phyloP scores from a whole-genome alignment of 2,797 vertebrate species.

The Scleropages formosus region DNA sequence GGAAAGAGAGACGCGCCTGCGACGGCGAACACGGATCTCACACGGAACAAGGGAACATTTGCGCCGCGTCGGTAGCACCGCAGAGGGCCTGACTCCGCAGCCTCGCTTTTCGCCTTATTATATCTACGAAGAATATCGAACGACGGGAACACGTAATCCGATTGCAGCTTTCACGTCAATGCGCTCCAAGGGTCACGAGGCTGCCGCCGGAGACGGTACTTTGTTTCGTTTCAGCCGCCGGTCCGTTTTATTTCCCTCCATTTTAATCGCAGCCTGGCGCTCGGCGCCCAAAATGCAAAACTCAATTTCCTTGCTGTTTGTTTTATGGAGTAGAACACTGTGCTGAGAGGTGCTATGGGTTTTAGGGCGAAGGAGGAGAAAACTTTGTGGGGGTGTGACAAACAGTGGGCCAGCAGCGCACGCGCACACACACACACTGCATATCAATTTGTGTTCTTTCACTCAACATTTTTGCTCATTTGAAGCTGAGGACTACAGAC shows the following conservation, averaged over 20 bases:
- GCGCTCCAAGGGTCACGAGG: constrained; percentile 25
- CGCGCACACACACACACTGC: no score
- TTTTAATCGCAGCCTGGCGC: constrained; percentile 21
- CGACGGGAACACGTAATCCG: no score
- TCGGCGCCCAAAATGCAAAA: constrained; percentile 19
- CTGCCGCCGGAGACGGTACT: constrained; percentile 33
- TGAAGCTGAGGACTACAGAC: no score
- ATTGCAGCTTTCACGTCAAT: background rate
- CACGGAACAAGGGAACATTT: no score
- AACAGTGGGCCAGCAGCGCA: background rate
- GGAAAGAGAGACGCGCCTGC: no score
- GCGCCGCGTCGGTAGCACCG: background rate
- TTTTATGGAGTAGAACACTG: constrained; percentile 43
- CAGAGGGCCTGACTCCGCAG: background rate
- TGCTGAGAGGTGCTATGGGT: constrained; percentile 20
- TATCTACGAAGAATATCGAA: background rate
- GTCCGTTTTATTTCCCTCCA: constrained; percentile 39
- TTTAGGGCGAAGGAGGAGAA: constrained; percentile 50
- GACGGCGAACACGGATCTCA: no score
- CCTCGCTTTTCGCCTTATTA: background rate
- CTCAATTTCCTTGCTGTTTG: constrained; percentile 38
- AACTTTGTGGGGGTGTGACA: constrained; percentile 41
- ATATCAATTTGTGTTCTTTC: no score
- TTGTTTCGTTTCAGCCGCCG: constrained; percentile 31
- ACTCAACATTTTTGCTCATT: no score